Evolutionary conservation across 2,113 vertebrate genomes (phyloP).

Genomic region (Embiotoca jacksoni): DNA sequence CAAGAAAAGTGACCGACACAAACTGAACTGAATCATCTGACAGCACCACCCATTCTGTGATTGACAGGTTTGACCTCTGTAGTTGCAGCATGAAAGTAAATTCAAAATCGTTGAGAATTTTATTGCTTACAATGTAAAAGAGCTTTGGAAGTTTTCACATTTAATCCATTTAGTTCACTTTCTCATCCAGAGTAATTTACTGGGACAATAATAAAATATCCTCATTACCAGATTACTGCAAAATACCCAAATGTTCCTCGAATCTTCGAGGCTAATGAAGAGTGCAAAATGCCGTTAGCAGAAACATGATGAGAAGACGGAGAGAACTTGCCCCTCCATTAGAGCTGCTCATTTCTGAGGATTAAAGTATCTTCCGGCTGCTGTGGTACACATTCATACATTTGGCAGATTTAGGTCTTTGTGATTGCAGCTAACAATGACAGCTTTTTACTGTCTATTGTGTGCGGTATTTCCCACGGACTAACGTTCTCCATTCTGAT

Average conservation of each 20-base stretch:
- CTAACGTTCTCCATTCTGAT: conserved; percentile 4
- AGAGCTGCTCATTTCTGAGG: conserved; percentile 7
- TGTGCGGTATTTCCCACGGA: conserved; percentile 2
- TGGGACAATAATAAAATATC: not conserved
- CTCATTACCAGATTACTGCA: conserved; percentile 3
- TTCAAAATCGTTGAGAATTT: not conserved
- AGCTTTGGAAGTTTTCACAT: not conserved
- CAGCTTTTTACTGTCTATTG: not conserved
- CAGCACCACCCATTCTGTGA: not conserved
- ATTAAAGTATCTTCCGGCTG: conserved; percentile 1
- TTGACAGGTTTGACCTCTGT: not conserved
- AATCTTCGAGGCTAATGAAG: conserved; percentile 26
- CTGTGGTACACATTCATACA: not conserved
- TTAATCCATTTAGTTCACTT: not conserved
- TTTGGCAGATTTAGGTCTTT: conserved; percentile 43
- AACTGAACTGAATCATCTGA: not conserved
- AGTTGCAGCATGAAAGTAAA: not conserved
- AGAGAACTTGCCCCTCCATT: conserved; percentile 10
- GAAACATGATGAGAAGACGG: not conserved
- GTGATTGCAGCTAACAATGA: conserved; percentile 16
- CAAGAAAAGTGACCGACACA: not conserved
- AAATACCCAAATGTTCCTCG: not conserved
- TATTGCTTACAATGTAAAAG: not conserved
- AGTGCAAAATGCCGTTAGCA: conserved; percentile 4
- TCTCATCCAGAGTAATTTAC: not conserved